A percentile compares a stretch with the other conserved stretches of the same genome.
These are phyloP conservation scores for Coendou prehensilis DNA, from an alignment of 2,797 vertebrate species.

Conservation along the genomic window DNA sequence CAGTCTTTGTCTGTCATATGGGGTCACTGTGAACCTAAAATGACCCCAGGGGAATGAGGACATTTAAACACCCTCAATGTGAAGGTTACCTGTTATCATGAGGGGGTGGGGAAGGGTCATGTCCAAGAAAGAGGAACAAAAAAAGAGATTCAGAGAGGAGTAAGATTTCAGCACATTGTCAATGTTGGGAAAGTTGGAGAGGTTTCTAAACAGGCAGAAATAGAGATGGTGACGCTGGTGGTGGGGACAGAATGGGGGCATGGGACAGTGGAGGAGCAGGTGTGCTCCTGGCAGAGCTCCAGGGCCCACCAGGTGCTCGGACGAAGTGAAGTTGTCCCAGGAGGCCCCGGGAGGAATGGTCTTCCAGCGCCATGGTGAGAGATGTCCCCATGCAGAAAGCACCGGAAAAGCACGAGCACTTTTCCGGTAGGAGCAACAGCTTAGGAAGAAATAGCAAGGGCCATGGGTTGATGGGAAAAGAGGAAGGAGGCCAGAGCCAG, in stretches of 20 bases:
- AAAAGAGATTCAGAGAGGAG: not conserved
- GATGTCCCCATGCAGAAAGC: not conserved
- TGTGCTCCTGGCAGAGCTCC: fast-evolving
- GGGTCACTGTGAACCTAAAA: not conserved
- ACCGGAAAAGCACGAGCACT: fast-evolving
- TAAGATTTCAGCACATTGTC: not conserved
- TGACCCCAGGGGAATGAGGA: not conserved
- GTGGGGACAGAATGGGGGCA: fast-evolving
- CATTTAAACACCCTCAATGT: not conserved
- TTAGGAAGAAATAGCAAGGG: not conserved
- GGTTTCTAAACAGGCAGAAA: not conserved
- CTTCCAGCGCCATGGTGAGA: not conserved
- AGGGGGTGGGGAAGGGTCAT: not conserved
- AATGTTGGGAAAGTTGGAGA: too few relatives aligned
- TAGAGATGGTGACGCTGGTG: not conserved
- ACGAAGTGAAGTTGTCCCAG: fast-evolving
- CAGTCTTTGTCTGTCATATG: not conserved
- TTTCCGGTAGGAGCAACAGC: not conserved
- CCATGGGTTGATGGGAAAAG: not conserved
- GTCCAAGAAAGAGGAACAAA: not conserved
- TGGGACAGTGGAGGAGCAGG: fast-evolving
- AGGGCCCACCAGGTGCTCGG: fast-evolving
- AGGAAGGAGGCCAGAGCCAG: not conserved
- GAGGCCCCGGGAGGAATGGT: too few relatives aligned
- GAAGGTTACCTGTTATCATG: not conserved